phyloP scores from a whole-genome alignment of 2,113 vertebrate species.

The Sciurus niger region DNA sequence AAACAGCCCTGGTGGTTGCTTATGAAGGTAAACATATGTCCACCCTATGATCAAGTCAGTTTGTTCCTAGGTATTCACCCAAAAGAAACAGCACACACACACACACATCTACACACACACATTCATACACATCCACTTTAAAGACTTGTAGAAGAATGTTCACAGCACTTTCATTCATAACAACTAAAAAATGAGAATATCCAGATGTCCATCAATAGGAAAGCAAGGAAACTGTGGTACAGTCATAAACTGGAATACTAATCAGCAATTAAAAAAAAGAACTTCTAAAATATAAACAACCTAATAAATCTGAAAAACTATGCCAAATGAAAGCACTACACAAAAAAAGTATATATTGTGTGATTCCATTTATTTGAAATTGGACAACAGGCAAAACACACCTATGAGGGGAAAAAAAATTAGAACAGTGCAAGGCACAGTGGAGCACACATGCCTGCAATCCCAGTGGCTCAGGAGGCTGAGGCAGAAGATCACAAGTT shows the following conservation, averaged over 20 bases:
- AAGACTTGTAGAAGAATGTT: not conserved
- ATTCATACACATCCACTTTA: not conserved
- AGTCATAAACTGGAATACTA: not conserved
- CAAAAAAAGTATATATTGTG: not conserved
- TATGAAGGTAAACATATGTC: not conserved
- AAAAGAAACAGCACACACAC: not conserved
- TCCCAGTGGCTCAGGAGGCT: too few species aligned
- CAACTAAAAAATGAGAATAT: slow-evolving; percentile 2
- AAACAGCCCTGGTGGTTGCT: not conserved
- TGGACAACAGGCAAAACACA: not conserved
- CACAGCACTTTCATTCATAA: not conserved
- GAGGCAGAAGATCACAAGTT: too few species aligned
- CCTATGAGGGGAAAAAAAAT: too few species aligned
- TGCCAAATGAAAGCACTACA: not conserved
- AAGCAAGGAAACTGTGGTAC: not conserved
- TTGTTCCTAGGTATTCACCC: not conserved
- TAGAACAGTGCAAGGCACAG: too few species aligned
- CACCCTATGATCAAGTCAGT: not conserved
- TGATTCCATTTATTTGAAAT: not conserved
- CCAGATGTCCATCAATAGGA: not conserved
- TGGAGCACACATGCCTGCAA: too few species aligned
- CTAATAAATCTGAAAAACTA: not conserved
- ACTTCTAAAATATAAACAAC: not conserved
- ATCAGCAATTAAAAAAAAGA: not conserved
- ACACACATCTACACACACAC: not conserved